These are phyloP conservation scores for Urocynchramus pylzowi DNA, from an alignment of 2,113 vertebrate species.

Conservation along the genomic window DNA sequence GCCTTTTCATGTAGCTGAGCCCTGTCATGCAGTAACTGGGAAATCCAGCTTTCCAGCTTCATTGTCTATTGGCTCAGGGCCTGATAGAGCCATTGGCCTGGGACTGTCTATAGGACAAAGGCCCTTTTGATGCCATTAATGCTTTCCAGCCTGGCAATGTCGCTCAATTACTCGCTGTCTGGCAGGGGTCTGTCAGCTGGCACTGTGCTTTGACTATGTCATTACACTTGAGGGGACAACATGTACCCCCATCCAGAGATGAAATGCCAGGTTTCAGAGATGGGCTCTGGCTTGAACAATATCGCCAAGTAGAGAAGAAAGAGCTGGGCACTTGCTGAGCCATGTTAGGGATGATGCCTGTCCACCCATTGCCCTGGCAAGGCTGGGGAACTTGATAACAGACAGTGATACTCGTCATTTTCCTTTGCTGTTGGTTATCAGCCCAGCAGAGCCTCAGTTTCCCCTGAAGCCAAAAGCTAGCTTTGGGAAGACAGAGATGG, in stretches of 20 bases:
- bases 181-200: background rate
- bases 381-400: background rate
- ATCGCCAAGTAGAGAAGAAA: background rate
- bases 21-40: background rate
- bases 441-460: background rate
- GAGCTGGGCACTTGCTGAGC: background rate
- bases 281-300: background rate
- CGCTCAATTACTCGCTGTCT: background rate
- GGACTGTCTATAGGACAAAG: background rate
- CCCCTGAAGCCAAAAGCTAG: background rate
- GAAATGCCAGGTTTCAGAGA: background rate
- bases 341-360: background rate
- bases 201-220: fast-evolving
- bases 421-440: background rate
- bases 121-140: background rate
- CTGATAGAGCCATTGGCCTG: background rate
- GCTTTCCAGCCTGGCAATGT: background rate
- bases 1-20: background rate
- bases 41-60: background rate
- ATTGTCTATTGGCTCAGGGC: background rate
- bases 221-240: background rate
- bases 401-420: background rate
- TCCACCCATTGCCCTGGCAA: background rate
- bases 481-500: background rate
- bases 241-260: background rate